Conservation (phyloP, 2,888 invertebrate species). For the Himalopsyche tibetana region DNA sequence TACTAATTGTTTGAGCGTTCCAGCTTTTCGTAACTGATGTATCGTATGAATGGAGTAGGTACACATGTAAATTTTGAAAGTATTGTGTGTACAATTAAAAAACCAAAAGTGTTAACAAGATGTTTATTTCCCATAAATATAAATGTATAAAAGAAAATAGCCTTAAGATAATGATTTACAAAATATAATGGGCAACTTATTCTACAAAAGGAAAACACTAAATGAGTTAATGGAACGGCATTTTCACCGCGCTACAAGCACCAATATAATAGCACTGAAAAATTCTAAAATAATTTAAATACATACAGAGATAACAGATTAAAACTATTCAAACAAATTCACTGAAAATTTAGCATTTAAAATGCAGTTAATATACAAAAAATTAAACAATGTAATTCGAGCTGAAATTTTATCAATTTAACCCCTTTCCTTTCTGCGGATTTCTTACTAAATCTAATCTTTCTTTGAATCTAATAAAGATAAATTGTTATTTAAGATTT, state of each 20-base stretch:
- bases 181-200: not conserved
- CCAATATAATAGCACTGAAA: not conserved
- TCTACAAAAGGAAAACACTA: not conserved
- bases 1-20: no score
- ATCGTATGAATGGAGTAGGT: no score
- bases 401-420: not conserved
- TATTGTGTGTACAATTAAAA: not conserved
- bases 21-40: no score
- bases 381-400: not conserved
- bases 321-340: conserved; percentile 1
- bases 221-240: not conserved
- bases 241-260: conserved; percentile 17
- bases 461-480: no score
- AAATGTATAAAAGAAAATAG: conserved; percentile 52
- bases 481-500: no score
- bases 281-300: not conserved
- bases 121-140: conserved; percentile 53
- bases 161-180: conserved; percentile 10
- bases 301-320: not conserved
- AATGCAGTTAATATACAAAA: not conserved
- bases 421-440: no score
- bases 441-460: no score
- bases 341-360: not conserved
- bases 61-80: no score
- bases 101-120: conserved; percentile 17